phyloP scores from a whole-genome alignment of 2,113 vertebrate genomes.

The Ctenomys sociabilis region DNA sequence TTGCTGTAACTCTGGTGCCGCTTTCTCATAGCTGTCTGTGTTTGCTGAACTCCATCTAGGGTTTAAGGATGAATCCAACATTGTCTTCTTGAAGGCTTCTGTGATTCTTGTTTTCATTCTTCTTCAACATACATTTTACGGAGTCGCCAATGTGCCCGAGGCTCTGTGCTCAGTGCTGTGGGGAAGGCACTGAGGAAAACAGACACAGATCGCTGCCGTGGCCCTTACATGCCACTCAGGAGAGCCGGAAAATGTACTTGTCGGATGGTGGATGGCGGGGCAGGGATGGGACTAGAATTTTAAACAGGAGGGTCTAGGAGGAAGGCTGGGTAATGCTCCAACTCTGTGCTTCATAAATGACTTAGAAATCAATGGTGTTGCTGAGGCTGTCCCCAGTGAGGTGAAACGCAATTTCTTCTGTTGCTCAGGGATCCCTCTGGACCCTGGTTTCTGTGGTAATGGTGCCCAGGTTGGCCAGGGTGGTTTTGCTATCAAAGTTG shows the following conservation, averaged over 20 bases:
- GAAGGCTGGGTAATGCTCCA: not conserved
- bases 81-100: not conserved
- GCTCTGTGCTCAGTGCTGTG: not conserved
- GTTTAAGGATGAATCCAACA: not conserved
- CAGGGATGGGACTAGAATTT: not conserved
- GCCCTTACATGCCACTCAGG: not conserved
- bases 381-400: not conserved
- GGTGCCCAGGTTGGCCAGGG: no score
- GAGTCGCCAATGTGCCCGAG: not conserved
- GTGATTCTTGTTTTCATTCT: not conserved
- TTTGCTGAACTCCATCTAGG: not conserved
- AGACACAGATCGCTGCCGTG: not conserved
- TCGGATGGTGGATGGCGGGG: not conserved
- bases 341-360: not conserved
- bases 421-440: not conserved
- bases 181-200: not conserved
- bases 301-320: not conserved
- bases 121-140: not conserved
- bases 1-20: not conserved
- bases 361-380: not conserved
- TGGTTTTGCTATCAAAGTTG: not conserved
- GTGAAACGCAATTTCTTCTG: not conserved
- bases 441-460: not conserved
- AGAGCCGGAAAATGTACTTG: not conserved
- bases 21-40: no score